A percentile compares a stretch with the other conserved stretches of the same genome.
Conservation (phyloP, 2,888 invertebrate species). For the Anticlea derivata region DNA sequence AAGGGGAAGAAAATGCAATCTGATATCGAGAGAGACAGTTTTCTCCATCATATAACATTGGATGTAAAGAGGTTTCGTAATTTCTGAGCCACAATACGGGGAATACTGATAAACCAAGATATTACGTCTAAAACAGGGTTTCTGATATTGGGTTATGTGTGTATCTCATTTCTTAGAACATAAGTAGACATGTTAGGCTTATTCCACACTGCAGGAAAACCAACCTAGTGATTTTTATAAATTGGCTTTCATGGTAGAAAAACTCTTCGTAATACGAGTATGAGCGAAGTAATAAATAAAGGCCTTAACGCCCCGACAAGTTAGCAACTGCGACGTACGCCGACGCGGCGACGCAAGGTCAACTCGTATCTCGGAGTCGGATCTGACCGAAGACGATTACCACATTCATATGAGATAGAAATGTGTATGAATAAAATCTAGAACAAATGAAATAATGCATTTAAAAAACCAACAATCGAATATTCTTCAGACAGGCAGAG, state of each 20-base stretch:
- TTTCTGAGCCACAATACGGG: not conserved
- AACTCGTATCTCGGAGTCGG: constrained; percentile 2
- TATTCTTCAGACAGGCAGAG: too few relatives aligned
- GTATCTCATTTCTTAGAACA: not conserved
- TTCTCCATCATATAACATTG: constrained; percentile 9
- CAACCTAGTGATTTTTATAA: too few relatives aligned
- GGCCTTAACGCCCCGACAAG: not conserved
- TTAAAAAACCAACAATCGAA: not conserved
- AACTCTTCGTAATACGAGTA: not conserved
- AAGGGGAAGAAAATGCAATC: constrained; percentile 33
- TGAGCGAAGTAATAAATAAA: not conserved
- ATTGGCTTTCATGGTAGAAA: not conserved
- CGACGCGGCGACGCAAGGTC: constrained; percentile 12
- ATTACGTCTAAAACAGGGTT: too few relatives aligned
- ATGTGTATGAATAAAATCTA: not conserved
- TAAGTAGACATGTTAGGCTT: too few relatives aligned
- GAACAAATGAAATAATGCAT: too few relatives aligned
- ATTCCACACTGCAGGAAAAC: too few relatives aligned
- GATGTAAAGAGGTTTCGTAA: not conserved
- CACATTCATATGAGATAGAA: constrained; percentile 1
- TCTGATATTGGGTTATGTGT: not conserved
- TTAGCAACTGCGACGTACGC: constrained; percentile 8
- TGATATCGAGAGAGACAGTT: constrained; percentile 17
- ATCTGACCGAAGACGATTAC: constrained; percentile 8
- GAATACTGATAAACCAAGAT: not conserved